Conservation (phyloP, 2,888 invertebrate genomes). For the Rhogogaster chlorosoma region DNA sequence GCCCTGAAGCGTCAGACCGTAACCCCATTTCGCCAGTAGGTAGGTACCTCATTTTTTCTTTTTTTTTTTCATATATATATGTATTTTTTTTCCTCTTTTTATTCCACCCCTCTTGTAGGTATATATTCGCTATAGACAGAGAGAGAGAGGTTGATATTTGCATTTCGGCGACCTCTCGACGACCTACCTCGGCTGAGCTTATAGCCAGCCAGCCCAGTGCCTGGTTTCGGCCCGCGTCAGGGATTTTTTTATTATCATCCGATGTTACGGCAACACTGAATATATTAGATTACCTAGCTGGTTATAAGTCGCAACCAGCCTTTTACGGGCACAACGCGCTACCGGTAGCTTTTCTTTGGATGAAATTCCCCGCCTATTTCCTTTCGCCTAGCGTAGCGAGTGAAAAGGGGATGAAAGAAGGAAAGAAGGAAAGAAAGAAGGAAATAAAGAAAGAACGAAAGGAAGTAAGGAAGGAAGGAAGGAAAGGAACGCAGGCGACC, state of each 20-base stretch:
- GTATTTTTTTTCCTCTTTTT: slow-evolving; percentile 24
- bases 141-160: slow-evolving; percentile 27
- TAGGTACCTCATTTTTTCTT: not conserved
- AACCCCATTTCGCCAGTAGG: slow-evolving; percentile 40
- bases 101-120: slow-evolving; percentile 3
- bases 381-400: not conserved
- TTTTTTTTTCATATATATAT: slow-evolving; percentile 12
- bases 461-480: not conserved
- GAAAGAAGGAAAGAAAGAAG: not conserved
- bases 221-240: slow-evolving; percentile 45
- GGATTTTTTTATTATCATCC: slow-evolving; percentile 54
- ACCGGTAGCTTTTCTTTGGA: slow-evolving; percentile 3
- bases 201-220: not conserved
- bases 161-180: slow-evolving; percentile 16
- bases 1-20: slow-evolving; percentile 56
- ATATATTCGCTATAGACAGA: slow-evolving; percentile 39
- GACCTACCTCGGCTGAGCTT: not conserved
- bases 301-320: slow-evolving; percentile 44
- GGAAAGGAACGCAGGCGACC: not conserved
- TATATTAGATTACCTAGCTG: slow-evolving; percentile 50
- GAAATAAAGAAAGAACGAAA: not conserved
- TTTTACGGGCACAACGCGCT: slow-evolving; percentile 6
- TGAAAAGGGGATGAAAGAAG: not conserved
- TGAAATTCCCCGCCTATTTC: slow-evolving; percentile 17
- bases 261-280: slow-evolving; percentile 54